phyloP scores from a whole-genome alignment of 2,113 vertebrate species.

The Oostethus manadensis region DNA sequence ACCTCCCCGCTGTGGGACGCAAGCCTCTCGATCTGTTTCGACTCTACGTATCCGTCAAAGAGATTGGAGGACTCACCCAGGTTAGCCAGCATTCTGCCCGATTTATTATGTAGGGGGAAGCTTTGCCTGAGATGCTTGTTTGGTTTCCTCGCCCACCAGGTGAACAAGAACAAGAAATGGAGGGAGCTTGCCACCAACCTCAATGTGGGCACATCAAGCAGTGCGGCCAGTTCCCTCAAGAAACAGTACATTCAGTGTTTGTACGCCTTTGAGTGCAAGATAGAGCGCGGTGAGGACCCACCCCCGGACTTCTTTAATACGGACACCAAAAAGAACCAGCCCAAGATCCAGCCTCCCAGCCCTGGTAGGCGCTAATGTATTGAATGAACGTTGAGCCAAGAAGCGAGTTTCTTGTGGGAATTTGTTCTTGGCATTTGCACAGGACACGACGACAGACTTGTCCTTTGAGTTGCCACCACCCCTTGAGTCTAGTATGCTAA shows the following conservation, averaged over 20 bases:
- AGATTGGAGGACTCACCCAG: conserved; percentile 97
- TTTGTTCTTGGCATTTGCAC: conserved; percentile 47
- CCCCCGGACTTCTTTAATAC: conserved; percentile 93
- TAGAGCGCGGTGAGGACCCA: conserved; percentile 94
- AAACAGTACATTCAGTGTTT: conserved; percentile 99
- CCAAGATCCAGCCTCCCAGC: conserved; percentile 96
- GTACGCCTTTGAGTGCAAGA: conserved; percentile 98
- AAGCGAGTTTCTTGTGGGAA: conserved; percentile 9
- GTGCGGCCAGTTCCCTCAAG: conserved; percentile 95
- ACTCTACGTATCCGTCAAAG: conserved; percentile 94
- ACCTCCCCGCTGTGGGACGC: conserved; percentile 93
- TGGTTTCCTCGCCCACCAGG: conserved; percentile 66
- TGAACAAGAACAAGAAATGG: conserved; percentile 99
- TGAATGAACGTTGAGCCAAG: conserved; percentile 13
- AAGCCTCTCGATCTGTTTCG: conserved; percentile 96
- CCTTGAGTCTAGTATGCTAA: conserved; percentile 10
- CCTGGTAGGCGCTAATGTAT: conserved; percentile 78
- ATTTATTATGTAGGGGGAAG: not conserved
- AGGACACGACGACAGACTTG: conserved; percentile 30
- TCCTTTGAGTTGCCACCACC: conserved; percentile 13
- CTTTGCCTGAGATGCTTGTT: conserved; percentile 13
- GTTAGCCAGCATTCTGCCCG: conserved; percentile 37
- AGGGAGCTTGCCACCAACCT: conserved; percentile 94
- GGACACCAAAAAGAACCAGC: conserved; percentile 92
- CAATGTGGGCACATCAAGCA: conserved; percentile 97